Conservation (phyloP, 2,888 invertebrate species). For the Zygogramma bicolorata region DNA sequence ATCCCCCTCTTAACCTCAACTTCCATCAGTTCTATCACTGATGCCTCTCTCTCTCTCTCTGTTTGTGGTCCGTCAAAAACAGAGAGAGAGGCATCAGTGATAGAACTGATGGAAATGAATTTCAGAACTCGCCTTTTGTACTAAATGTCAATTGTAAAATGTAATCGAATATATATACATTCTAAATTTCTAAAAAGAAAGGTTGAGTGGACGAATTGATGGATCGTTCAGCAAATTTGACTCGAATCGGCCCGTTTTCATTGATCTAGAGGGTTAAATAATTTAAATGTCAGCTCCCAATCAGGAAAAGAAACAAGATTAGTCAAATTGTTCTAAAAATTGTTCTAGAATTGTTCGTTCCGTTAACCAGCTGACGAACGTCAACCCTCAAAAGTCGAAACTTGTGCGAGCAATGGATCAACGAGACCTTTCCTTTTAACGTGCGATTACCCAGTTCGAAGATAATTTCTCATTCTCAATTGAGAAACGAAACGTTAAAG, state of each 20-base stretch:
- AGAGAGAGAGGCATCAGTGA: neutral
- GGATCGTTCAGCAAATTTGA: neutral
- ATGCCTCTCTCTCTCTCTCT: too few species aligned
- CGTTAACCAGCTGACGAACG: too few species aligned
- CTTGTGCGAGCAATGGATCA: too few species aligned
- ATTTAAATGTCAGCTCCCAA: neutral
- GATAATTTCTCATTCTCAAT: neutral
- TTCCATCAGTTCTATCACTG: too few species aligned
- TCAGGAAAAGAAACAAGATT: neutral
- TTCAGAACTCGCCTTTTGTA: neutral
- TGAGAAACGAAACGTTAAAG: neutral
- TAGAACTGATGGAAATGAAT: neutral
- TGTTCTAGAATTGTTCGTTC: too few species aligned
- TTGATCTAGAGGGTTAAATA: neutral
- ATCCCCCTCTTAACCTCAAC: too few species aligned
- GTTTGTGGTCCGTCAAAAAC: too few species aligned
- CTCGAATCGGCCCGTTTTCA: neutral
- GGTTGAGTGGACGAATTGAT: neutral
- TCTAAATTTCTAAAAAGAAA: neutral
- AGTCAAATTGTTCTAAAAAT: too few species aligned
- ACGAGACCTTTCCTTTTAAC: too few species aligned
- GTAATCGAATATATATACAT: neutral
- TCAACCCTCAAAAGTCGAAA: too few species aligned
- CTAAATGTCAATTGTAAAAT: neutral
- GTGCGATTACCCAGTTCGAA: too few species aligned